These are phyloP conservation scores for Priocnemis perturbator DNA, from an alignment of 2,888 invertebrate species.

Conservation along the genomic window DNA sequence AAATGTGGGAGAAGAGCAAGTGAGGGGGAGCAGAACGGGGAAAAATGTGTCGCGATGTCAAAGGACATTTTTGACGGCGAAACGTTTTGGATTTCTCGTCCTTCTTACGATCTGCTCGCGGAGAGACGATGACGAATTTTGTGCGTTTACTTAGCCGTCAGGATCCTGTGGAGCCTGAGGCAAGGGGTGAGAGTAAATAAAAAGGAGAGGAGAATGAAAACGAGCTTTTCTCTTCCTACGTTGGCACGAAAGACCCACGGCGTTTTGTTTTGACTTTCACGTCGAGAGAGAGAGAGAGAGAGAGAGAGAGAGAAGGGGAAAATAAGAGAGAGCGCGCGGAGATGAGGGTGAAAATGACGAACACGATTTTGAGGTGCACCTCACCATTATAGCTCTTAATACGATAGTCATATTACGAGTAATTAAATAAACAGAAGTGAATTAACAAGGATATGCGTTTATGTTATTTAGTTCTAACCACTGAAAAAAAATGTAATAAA, in stretches of 20 bases:
- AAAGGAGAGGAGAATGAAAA: not conserved
- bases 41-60: too few relatives aligned
- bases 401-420: constrained; percentile 66
- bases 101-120: too few relatives aligned
- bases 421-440: constrained; percentile 65
- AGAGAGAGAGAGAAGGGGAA: constrained; percentile 32
- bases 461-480: constrained; percentile 74
- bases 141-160: not conserved
- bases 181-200: not conserved
- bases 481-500: constrained; percentile 68
- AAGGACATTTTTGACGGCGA: too few relatives aligned
- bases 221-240: constrained; percentile 44
- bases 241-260: constrained; percentile 50
- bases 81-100: too few relatives aligned
- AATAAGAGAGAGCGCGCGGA: constrained; percentile 36
- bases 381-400: constrained; percentile 71
- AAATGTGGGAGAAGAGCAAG: not conserved
- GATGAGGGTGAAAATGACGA: constrained; percentile 3
- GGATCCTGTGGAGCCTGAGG: not conserved
- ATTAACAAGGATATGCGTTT: constrained; percentile 70
- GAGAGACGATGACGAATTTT: not conserved
- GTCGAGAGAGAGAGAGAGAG: constrained; percentile 7
- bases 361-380: constrained; percentile 60
- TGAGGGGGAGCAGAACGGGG: not conserved
- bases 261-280: constrained; percentile 52